Base-by-base conservation (phyloP, 2,888 invertebrate genomes). In the Endomychus coccineus region DNA sequence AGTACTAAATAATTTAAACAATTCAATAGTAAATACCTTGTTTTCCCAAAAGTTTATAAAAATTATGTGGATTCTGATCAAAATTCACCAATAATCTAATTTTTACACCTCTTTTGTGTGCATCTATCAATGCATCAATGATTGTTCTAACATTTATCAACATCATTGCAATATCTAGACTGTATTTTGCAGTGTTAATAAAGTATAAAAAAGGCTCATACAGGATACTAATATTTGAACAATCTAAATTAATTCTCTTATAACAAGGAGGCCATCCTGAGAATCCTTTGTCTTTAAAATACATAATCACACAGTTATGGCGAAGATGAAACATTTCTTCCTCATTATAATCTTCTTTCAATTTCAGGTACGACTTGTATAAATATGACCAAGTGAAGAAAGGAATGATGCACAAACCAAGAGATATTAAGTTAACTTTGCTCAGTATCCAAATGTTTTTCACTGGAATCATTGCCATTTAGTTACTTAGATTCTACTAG, bases 261-360 rank as follows among this genome's bases (percentile, higher is more conserved):
- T 19, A 10, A 30, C 42, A 16, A 10, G 41, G 46, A 4, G 51
- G 54, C 60, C 60, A 61, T 10, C 59, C 60, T 22, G 22, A 19
- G 21, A 19, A 49, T 40, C 31, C 50, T 44, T 34, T 46, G 42
- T 34, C 40, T 39, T 32, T 39, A 12, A 40, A 39, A 34, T 57
- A 59, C 40, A 50, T 58, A 6, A 61, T 50, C 9, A 59, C 52
- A 50, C 60, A 58, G 41, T 60, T 54, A 38, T 60, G 61, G 27
- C 56, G 47, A 36, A 51, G 31, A 14, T 51, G 31, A 39, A 55
- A 56, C 2, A 58, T 19, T 16, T 49, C 14, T 34, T 45, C 36
- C 11, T 50, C 39, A 31, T 51, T 43, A 16, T 49, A 51, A 19
- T 51, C 40, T 9, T 36, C 23, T 35, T 46, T 46, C n/a, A 50